Base-by-base conservation (phyloP, 2,888 invertebrate species). In the Nowickia ferox region DNA sequence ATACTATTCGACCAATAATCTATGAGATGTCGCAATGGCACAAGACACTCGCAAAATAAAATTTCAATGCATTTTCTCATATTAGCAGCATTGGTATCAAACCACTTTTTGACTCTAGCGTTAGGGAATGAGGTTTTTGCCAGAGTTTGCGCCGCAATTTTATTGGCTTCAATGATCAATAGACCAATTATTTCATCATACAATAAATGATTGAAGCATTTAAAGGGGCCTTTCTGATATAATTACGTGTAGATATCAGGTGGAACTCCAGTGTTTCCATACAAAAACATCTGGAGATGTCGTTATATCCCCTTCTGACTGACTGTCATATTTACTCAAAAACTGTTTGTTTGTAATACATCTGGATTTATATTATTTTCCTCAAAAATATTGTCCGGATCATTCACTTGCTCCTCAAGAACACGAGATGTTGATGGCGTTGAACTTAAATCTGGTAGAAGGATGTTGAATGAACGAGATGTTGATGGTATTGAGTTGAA, bases 361-460 rank as follows among this genome's bases (percentile, higher is more conserved):
- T 44, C 40, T 22, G 57, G 40, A 55, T 55, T 55, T 71, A 57
- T 57, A 71, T 71, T 71, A 57, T 71, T 71, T 71, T 71, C 55
- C 53, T 69, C 51, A 53, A 69, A 51, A 69, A 51, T 68, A 48
- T 68, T 68, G 51, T 51, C 9, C 51, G 66, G 11, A 51, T 51
- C 66, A 51, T 48, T 19, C 51, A 68, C 51, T 68, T 51, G 63
- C 63, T 63, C 19, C 63, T 63, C 63, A 63, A 46, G 65, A 11
- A 65, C 44, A 65, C 65, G 44, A 46, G 65, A 65, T 65, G 44
- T 65, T 65, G 63, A 59, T 59, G 55, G 55, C 22, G 22, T 61
- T 61, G 66, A 66, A 30, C 48, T 66, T 13, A 66, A 66, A 66
- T 46, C 68, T 68, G 68, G 51, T 46, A 46, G 22, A 65, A 46